These are phyloP conservation scores for Phataginus tetradactyla DNA, from an alignment of 2,797 vertebrate species.

Conservation along the genomic window DNA sequence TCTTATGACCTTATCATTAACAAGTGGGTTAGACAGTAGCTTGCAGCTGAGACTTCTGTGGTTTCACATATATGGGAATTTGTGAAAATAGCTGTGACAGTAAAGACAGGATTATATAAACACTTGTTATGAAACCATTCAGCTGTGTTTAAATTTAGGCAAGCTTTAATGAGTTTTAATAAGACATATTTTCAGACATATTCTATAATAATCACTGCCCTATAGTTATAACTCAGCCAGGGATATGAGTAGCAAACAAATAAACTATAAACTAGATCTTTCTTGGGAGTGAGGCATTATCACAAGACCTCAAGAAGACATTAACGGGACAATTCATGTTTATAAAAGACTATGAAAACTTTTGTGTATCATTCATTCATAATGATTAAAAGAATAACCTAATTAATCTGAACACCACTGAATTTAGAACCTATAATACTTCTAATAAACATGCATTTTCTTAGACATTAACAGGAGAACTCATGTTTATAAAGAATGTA, in stretches of 20 bases:
- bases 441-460: background rate
- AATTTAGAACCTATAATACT: slow-evolving; percentile 1
- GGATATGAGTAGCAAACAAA: background rate
- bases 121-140: background rate
- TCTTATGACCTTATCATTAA: background rate
- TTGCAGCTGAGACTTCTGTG: background rate
- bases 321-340: background rate
- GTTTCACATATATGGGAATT: background rate
- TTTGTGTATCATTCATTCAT: background rate
- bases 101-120: background rate
- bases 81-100: background rate
- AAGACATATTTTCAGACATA: background rate
- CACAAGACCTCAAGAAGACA: background rate
- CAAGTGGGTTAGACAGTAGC: background rate
- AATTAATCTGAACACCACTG: background rate
- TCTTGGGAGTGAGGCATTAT: background rate
- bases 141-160: background rate
- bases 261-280: background rate
- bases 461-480: background rate
- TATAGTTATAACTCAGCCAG: background rate
- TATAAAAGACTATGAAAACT: background rate
- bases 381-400: background rate
- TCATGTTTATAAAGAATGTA: background rate
- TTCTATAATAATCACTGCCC: background rate
- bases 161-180: background rate